phyloP scores from a whole-genome alignment of 2,888 invertebrate species.

The Sylvicola cinctus region DNA sequence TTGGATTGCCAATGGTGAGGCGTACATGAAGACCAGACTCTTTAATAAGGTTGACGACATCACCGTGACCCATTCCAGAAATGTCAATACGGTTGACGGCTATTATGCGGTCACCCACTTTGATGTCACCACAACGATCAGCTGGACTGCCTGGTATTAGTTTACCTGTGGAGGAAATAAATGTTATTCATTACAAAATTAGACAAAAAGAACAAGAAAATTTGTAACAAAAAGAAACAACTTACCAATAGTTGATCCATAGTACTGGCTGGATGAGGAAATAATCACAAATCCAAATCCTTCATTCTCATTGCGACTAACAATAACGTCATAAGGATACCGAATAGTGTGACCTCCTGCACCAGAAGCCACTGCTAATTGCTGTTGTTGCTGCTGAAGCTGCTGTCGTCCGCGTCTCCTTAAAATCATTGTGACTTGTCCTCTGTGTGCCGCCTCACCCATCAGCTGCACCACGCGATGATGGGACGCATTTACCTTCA shows the following conservation, averaged over 20 bases:
- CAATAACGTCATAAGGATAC: conserved; percentile 76
- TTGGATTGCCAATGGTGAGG: conserved; percentile 56
- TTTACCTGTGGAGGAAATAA: conserved; percentile 39
- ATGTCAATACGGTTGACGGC: conserved; percentile 89
- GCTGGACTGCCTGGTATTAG: conserved; percentile 92
- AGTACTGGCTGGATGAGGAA: conserved; percentile 66
- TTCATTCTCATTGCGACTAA: conserved; percentile 77
- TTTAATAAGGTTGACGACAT: conserved; percentile 93
- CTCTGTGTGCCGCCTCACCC: conserved; percentile 68
- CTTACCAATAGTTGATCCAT: conserved; percentile 66
- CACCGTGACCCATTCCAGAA: conserved; percentile 80
- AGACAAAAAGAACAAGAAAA: conserved; percentile 3
- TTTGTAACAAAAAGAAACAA: conserved; percentile 1
- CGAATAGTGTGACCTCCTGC: conserved; percentile 12
- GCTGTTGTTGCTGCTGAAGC: conserved; percentile 13
- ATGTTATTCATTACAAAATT: neutral
- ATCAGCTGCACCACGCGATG: conserved; percentile 84
- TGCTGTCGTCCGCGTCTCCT: conserved; percentile 27
- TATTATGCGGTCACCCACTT: conserved; percentile 87
- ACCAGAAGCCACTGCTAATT: conserved; percentile 19
- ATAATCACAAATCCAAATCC: conserved; percentile 99
- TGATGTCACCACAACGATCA: conserved; percentile 72
- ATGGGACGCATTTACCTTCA: conserved; percentile 59
- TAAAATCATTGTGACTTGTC: conserved; percentile 65
- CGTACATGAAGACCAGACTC: conserved; percentile 85